Evolutionary conservation across 1,140 invertebrate species (phyloP).

Genomic region (Drosophila burlai): DNA sequence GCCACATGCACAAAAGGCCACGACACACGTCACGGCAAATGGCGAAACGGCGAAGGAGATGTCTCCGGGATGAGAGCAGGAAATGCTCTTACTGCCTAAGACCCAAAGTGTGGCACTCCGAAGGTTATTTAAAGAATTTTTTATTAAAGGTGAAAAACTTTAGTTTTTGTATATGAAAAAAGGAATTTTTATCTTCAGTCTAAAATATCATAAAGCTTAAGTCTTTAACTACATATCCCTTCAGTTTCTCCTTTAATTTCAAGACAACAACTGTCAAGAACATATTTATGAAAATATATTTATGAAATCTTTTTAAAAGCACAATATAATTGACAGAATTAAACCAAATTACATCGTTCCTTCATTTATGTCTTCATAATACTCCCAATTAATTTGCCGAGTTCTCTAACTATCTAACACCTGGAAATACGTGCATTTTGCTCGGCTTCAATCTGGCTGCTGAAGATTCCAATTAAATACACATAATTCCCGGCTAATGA

Average conservation of each 20-base stretch:
- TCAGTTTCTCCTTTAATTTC: too few relatives aligned
- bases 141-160: background rate
- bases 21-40: constrained; percentile 24
- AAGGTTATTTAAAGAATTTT: background rate
- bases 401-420: constrained; percentile 9
- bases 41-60: constrained; percentile 39
- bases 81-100: constrained; percentile 8
- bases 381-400: background rate
- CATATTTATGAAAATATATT: background rate
- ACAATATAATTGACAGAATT: background rate
- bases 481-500: constrained; percentile 64
- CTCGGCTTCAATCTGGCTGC: constrained; percentile 18
- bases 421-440: constrained; percentile 6
- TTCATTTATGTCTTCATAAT: constrained; percentile 5
- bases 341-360: constrained; percentile 2
- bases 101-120: background rate
- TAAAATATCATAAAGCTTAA: background rate
- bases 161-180: background rate
- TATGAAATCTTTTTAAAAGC: background rate
- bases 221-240: too few relatives aligned
- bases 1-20: constrained; percentile 56
- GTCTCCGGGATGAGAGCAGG: constrained; percentile 39
- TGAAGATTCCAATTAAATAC: constrained; percentile 69
- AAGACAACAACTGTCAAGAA: too few relatives aligned
- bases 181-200: background rate